Evolutionary conservation across 2,113 vertebrate species (phyloP).

Genomic region (Oreochromis tanganicae): DNA sequence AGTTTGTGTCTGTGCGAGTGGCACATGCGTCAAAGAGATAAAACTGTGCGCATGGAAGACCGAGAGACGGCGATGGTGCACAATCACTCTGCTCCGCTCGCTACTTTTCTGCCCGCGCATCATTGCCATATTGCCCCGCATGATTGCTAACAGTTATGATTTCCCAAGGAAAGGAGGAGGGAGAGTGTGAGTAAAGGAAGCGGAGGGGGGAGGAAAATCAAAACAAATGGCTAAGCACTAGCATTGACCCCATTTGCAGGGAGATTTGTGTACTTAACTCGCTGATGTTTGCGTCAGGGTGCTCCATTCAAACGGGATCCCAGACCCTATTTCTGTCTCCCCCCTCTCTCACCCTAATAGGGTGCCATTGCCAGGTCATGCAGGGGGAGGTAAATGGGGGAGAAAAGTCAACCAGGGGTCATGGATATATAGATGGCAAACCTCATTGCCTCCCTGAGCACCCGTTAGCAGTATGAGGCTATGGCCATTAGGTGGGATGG

Average conservation of each 20-base stretch:
- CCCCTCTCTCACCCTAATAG: constrained; percentile 52
- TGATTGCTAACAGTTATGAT: constrained; percentile 51
- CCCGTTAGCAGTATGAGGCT: constrained; percentile 64
- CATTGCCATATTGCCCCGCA: constrained; percentile 26
- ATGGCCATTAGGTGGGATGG: constrained; percentile 65
- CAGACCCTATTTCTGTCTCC: constrained; percentile 52
- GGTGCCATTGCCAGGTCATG: constrained; percentile 75
- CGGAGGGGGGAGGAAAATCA: neutral
- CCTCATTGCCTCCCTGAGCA: constrained; percentile 70
- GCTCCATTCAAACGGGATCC: constrained; percentile 63
- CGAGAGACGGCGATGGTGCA: neutral
- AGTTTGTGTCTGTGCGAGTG: neutral
- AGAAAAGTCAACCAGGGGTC: constrained; percentile 74
- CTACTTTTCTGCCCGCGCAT: neutral
- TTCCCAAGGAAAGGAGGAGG: constrained; percentile 8
- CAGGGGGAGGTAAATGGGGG: constrained; percentile 60
- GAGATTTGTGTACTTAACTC: constrained; percentile 62
- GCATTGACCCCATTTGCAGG: constrained; percentile 61
- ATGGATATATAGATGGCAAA: constrained; percentile 72
- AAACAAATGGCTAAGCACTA: constrained; percentile 67
- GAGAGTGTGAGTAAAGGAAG: neutral
- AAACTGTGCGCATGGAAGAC: neutral
- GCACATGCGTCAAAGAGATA: neutral
- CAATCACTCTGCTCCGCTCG: neutral
- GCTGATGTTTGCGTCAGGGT: constrained; percentile 53